phyloP scores from a whole-genome alignment of 2,113 vertebrate genomes.

The Gobiocypris rarus region DNA sequence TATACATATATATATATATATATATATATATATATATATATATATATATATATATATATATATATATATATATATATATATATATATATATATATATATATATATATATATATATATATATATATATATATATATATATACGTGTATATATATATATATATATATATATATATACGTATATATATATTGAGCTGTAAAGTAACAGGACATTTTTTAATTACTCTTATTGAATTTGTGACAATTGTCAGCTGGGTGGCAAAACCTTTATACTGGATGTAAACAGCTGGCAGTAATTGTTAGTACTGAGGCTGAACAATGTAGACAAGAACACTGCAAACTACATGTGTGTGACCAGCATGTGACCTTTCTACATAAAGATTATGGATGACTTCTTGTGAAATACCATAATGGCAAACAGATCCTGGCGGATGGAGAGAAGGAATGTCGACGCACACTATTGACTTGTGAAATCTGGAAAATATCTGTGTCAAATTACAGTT shows the following conservation, averaged over 20 bases:
- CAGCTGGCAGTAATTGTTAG: conserved; percentile 13
- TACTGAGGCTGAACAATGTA: background rate
- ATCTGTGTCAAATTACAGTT: conserved; percentile 35
- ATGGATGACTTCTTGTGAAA: conserved; percentile 13
- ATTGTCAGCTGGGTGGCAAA: background rate
- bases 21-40: too few species aligned
- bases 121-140: too few species aligned
- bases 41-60: too few species aligned
- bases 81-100: too few species aligned
- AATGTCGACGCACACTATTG: background rate
- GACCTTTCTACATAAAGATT: conserved; percentile 5
- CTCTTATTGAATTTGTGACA: background rate
- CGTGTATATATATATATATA: too few species aligned
- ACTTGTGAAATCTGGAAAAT: conserved; percentile 29
- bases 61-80: too few species aligned
- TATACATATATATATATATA: too few species aligned
- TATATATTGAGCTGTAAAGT: too few species aligned
- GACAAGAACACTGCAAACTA: background rate
- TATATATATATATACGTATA: too few species aligned
- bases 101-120: too few species aligned
- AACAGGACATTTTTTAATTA: background rate
- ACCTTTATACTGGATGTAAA: background rate
- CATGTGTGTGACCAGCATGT: background rate
- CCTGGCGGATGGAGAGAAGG: conserved; percentile 11
- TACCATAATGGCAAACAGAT: conserved; percentile 49